Evolutionary conservation across 2,888 invertebrate species (phyloP), one percentile per base, ranked within the genome.

Genomic region (Micoletzkya japonica): DNA sequence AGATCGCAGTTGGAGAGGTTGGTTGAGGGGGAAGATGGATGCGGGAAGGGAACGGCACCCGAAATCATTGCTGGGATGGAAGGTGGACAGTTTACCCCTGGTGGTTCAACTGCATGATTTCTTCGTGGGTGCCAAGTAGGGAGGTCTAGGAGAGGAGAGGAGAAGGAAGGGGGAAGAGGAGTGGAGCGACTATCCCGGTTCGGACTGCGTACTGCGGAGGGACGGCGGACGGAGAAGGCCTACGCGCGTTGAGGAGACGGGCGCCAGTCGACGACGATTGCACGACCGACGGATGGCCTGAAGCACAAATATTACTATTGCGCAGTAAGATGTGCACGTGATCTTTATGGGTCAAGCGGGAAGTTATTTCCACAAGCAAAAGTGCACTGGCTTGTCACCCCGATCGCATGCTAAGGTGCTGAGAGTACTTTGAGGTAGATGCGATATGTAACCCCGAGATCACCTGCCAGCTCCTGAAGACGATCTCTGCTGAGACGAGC

Each of bases 381-480:
- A n/a, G n/a, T n/a, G n/a, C n/a, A n/a, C n/a, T n/a, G n/a, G n/a
- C n/a, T n/a, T n/a, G n/a, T n/a, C n/a, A n/a, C n/a, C n/a, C n/a
- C n/a, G n/a, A n/a, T n/a, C n/a, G n/a, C n/a, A n/a, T n/a, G n/a
- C n/a, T n/a, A n/a, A n/a, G n/a, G n/a, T n/a, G n/a, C n/a, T n/a
- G n/a, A n/a, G n/a, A n/a, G n/a, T n/a, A n/a, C n/a, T n/a, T n/a
- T n/a, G n/a, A n/a, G n/a, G n/a, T n/a, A n/a, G n/a, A n/a, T n/a
- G n/a, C n/a, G n/a, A n/a, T n/a, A n/a, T n/a, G n/a, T n/a, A n/a
- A n/a, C n/a, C n/a, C n/a, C n/a, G n/a, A n/a, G n/a, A n/a, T n/a
- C n/a, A 66, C 66, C 56, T 66, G 66, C 66, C 66, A 66, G n/a
- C 66, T 66, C 36, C 66, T 24, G 32, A 57, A 68, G 24, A 68